phyloP scores from a whole-genome alignment of 2,888 invertebrate genomes.

The Agrypnus murinus region DNA sequence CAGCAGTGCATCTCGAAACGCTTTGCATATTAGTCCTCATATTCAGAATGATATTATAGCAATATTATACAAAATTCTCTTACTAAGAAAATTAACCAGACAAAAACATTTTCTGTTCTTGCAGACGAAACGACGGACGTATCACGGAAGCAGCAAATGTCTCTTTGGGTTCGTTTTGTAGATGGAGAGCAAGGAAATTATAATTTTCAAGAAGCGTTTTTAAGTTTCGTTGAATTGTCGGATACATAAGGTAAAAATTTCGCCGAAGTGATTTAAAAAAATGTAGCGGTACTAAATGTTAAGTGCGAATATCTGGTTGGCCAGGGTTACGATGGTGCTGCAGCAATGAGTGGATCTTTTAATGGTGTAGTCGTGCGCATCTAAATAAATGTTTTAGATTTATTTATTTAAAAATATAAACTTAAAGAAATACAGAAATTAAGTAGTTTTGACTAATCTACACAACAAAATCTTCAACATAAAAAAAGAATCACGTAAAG shows the following conservation, averaged over 20 bases:
- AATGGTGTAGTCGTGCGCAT: no score
- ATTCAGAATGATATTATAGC: background rate
- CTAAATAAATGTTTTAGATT: no score
- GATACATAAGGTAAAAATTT: background rate
- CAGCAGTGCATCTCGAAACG: background rate
- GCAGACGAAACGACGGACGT: conserved; percentile 2
- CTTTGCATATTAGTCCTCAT: background rate
- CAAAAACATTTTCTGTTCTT: background rate
- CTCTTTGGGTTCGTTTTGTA: no score
- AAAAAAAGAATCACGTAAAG: no score
- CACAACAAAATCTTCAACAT: no score
- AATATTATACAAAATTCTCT: background rate
- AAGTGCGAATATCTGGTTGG: background rate
- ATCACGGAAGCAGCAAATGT: background rate
- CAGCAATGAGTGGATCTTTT: conserved; percentile 15
- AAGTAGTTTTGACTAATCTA: no score
- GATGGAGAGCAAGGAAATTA: background rate
- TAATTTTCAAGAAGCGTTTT: background rate
- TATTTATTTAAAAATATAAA: no score
- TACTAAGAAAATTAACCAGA: conserved; percentile 1
- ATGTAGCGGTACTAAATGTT: background rate
- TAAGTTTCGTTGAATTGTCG: background rate
- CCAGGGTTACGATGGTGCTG: background rate
- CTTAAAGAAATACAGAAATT: no score
- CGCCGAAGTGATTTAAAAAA: background rate